Percentiles rank a stretch among this genome's conserved stretches.
Evolutionary conservation across 2,113 vertebrate genomes (phyloP).

Genomic region (Psilopsiagon aymara): DNA sequence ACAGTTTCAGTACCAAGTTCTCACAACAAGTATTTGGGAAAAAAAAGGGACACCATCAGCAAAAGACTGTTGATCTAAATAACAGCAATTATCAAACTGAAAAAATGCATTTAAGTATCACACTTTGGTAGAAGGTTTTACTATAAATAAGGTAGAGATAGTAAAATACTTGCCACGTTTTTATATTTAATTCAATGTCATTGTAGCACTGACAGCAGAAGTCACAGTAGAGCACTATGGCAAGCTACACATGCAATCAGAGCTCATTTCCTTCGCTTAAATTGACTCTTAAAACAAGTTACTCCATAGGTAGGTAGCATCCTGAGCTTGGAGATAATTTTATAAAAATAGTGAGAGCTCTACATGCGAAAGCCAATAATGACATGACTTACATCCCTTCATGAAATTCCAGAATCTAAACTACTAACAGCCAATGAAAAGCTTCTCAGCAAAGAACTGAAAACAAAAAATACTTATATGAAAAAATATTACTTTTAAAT

Average conservation of each 20-base stretch:
- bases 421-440: conserved; percentile 9
- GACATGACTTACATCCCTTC: background rate
- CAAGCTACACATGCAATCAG: background rate
- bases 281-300: background rate
- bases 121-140: background rate
- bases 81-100: background rate
- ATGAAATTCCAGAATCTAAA: background rate
- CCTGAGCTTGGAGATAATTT: conserved; percentile 46
- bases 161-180: background rate
- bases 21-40: background rate
- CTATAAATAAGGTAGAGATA: background rate
- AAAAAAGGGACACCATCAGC: background rate
- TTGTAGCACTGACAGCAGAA: background rate
- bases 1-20: background rate
- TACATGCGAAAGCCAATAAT: conserved; percentile 1
- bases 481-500: conserved; percentile 26
- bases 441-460: background rate
- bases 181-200: background rate
- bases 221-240: background rate
- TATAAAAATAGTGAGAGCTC: conserved; percentile 17
- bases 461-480: conserved; percentile 52
- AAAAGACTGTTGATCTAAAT: background rate
- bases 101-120: background rate
- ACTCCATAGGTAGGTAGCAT: background rate
- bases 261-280: background rate